These are phyloP conservation scores for Parazoanthus swiftii DNA, from an alignment of 92 coral and sea anemone species.

Conservation along the genomic window DNA sequence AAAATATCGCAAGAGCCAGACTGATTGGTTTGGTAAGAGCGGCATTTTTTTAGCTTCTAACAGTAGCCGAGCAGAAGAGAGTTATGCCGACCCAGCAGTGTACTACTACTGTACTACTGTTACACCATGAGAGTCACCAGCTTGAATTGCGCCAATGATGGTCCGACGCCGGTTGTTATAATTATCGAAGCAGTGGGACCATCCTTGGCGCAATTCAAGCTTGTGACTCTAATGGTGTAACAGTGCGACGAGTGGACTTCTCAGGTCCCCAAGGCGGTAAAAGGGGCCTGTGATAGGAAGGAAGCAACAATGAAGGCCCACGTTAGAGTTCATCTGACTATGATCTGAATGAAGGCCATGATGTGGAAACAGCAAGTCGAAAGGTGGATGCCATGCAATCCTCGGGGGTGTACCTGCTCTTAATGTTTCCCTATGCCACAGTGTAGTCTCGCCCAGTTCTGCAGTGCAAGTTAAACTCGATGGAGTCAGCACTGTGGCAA, in stretches of 20 bases:
- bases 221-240: constrained; percentile 32
- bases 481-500: constrained; percentile 46
- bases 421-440: constrained; percentile 38
- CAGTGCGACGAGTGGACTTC: constrained; percentile 53
- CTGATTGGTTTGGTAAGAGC: constrained; percentile 57
- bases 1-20: constrained; percentile 63
- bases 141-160: background rate
- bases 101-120: background rate
- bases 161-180: too few relatives aligned
- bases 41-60: constrained; percentile 56
- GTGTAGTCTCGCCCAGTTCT: constrained; percentile 37
- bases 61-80: constrained; percentile 43
- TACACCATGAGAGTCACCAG: constrained; percentile 36
- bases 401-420: constrained; percentile 57
- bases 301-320: constrained; percentile 62
- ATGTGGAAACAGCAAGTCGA: constrained; percentile 55
- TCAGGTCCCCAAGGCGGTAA: constrained; percentile 66
- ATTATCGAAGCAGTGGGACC: constrained; percentile 61
- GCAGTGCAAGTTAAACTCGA: constrained; percentile 34
- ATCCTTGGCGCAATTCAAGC: constrained; percentile 37
- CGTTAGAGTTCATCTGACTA: constrained; percentile 26
- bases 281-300: constrained; percentile 58
- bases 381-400: constrained; percentile 17
- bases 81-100: too few relatives aligned
- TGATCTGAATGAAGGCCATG: constrained; percentile 58